A percentile compares a stretch with the other conserved stretches of the same genome.
Conservation (phyloP, 1,140 invertebrate species). For the Formica selysi region DNA sequence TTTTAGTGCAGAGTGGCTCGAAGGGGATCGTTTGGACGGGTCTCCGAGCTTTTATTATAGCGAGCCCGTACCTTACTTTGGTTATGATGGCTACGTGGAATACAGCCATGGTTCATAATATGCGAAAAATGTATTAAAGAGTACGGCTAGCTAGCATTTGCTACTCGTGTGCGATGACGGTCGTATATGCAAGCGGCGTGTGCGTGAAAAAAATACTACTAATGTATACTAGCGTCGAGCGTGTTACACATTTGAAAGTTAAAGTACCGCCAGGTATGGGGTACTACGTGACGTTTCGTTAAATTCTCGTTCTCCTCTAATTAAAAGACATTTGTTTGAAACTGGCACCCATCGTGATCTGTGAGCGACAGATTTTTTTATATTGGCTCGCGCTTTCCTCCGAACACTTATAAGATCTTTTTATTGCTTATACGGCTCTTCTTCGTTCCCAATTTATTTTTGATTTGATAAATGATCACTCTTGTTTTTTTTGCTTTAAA, state of each 20-base stretch:
- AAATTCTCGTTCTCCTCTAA: constrained; percentile 61
- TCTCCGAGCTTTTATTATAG: constrained; percentile 63
- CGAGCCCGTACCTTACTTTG: constrained; percentile 54
- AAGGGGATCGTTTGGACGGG: constrained; percentile 62
- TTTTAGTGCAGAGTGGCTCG: constrained; percentile 40
- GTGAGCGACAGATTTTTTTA: constrained; percentile 21
- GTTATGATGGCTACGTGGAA: constrained; percentile 67
- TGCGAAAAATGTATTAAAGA: constrained; percentile 40
- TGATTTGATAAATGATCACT: not conserved
- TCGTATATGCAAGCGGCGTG: not conserved
- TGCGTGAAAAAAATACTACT: not conserved
- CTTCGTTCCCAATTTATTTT: not conserved
- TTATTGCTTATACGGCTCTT: not conserved
- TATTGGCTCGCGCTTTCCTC: not conserved
- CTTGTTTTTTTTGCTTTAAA: not conserved
- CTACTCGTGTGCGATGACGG: not conserved
- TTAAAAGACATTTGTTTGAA: constrained; percentile 63
- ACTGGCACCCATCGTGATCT: not conserved
- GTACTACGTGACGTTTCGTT: constrained; percentile 53
- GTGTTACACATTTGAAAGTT: constrained; percentile 52
- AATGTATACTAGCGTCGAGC: not conserved
- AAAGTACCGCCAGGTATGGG: constrained; percentile 8
- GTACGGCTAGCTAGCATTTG: not conserved
- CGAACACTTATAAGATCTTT: not conserved
- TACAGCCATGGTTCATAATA: constrained; percentile 22